Conservation (phyloP, 1,140 invertebrate genomes). For the Triops cancriformis region DNA sequence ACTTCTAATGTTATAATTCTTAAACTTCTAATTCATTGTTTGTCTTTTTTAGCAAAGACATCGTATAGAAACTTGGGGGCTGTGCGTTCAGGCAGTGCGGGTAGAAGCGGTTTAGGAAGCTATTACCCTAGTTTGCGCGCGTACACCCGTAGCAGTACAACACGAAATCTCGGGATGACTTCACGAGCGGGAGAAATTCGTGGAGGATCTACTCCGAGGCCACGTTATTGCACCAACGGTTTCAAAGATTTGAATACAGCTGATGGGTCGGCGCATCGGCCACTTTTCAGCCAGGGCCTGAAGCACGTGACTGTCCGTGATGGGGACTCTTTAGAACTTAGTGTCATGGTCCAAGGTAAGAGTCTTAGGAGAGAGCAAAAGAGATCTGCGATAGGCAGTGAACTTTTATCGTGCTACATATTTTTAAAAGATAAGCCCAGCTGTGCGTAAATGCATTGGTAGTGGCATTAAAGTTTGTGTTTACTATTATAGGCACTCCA, state of each 20-base stretch:
- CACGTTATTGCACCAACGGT: slow-evolving; percentile 43
- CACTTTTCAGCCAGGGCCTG: slow-evolving; percentile 43
- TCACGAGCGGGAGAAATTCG: slow-evolving; percentile 15
- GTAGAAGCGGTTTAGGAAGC: not conserved
- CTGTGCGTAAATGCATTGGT: not conserved
- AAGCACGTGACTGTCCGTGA: slow-evolving; percentile 47
- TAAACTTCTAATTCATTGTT: not conserved
- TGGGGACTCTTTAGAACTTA: slow-evolving; percentile 51
- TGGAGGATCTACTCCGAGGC: slow-evolving; percentile 29
- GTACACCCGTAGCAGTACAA: not conserved
- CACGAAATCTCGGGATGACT: not conserved
- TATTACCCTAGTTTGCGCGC: slow-evolving; percentile 18
- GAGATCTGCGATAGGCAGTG: not conserved
- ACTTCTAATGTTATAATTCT: too few relatives aligned
- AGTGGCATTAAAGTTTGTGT: not conserved
- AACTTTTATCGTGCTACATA: too few relatives aligned
- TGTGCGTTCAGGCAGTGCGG: slow-evolving; percentile 22
- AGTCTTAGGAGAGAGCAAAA: not conserved
- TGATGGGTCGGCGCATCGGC: slow-evolving; percentile 41
- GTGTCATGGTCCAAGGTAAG: slow-evolving; percentile 44
- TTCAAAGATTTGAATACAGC: slow-evolving; percentile 41
- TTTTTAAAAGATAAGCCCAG: not conserved
- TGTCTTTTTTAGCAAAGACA: not conserved
- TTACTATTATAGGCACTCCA: slow-evolving; percentile 43
- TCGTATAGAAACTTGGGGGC: slow-evolving; percentile 16